Percentiles rank a stretch among this genome's conserved stretches.
These are phyloP conservation scores for Agrypnia vestita DNA, from an alignment of 1,140 invertebrate genomes.

Conservation along the genomic window DNA sequence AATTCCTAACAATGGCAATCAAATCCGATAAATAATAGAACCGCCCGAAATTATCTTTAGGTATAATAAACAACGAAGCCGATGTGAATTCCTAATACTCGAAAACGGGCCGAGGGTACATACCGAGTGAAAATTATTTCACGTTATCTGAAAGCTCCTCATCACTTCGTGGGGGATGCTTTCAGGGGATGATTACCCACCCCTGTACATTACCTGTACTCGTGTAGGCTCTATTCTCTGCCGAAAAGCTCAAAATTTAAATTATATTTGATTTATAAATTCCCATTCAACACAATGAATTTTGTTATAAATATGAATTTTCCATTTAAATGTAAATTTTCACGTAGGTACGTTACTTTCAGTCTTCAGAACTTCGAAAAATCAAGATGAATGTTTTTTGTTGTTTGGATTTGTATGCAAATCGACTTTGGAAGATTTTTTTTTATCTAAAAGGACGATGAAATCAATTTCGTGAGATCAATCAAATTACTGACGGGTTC, in stretches of 20 bases:
- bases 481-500: too few species aligned
- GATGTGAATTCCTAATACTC: slow-evolving; percentile 57
- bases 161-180: slow-evolving; percentile 35
- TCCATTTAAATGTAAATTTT: slow-evolving; percentile 7
- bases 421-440: not conserved
- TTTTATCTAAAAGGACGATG: not conserved
- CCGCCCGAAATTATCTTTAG: slow-evolving; percentile 52
- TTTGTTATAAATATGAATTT: slow-evolving; percentile 8
- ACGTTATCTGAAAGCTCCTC: slow-evolving; percentile 52
- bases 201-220: slow-evolving; percentile 31
- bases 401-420: not conserved
- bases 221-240: not conserved
- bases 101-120: slow-evolving; percentile 35
- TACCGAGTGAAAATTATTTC: slow-evolving; percentile 50
- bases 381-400: not conserved
- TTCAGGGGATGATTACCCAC: slow-evolving; percentile 12
- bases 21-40: slow-evolving; percentile 50
- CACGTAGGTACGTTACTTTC: not conserved
- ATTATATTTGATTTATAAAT: slow-evolving; percentile 8
- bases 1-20: slow-evolving; percentile 46
- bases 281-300: slow-evolving; percentile 6
- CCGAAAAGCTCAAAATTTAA: slow-evolving; percentile 9
- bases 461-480: too few species aligned
- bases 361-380: not conserved
- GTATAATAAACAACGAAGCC: slow-evolving; percentile 55